Base-by-base conservation (phyloP, 2,888 invertebrate species). In the Drosophila lacicola region DNA sequence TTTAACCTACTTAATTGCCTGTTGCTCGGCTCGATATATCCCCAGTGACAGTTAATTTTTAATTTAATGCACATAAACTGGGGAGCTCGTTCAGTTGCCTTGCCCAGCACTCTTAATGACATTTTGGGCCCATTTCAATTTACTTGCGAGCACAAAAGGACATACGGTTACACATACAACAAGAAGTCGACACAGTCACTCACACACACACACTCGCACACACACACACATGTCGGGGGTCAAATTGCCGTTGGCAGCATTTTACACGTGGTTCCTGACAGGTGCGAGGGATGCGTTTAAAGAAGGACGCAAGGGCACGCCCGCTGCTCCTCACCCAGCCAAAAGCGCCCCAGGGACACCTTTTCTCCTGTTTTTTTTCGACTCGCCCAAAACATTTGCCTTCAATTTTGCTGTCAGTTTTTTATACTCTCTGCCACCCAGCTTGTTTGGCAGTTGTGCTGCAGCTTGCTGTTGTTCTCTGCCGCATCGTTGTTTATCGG, bases 121-220 rank as follows among this genome's bases (percentile, higher is more conserved):
- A 87, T 82, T 87, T 77, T 74, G 81, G 78, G 71, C 83, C 78
- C 82, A 79, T 87, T 87, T 85, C 85, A 87, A 85, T 85, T 87
- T 87, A 67, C 86, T 86, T 83, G 77, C 65, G 65, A 57, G 50
- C 66, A 71, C 66, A 72, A 66, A 71, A 62, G 61, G 61, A 71
- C 70, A 71, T 46, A 45, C 36, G 45, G 17, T 39, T 25, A 29
- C 39, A 41, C 19, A 56, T 37, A 60, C 33, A 42, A 33, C 11
- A 21, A 45, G 49, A 51, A 33, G 8, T 17, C 36, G 42, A 29
- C 55, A 49, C 17, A 55, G n/a, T 47, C n/a, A 55, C 45, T 29
- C 47, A 41, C 13, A 37, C 13, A 25, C 36, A 37, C 36, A 46
- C 19, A 17, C 17, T 17, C 17, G 17, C 17, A 47, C 25, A 62